These are phyloP conservation scores for Pteronotus mesoamericanus DNA, from an alignment of 2,797 vertebrate species.

Conservation along the genomic window DNA sequence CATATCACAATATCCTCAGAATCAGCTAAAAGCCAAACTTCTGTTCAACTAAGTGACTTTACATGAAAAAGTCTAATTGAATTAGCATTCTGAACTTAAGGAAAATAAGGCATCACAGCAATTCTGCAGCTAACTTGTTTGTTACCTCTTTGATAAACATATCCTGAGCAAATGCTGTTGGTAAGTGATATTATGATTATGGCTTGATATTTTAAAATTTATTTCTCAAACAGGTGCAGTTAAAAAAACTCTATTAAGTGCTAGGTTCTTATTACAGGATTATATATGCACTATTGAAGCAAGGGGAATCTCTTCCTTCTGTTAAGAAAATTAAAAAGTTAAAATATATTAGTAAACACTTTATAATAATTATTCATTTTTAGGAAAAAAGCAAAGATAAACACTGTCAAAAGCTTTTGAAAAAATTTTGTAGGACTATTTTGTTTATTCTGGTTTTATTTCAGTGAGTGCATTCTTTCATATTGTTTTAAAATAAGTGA, in stretches of 20 bases:
- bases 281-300: neutral
- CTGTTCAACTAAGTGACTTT: neutral
- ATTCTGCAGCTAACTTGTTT: neutral
- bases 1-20: neutral
- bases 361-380: neutral
- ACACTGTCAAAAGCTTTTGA: neutral
- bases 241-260: neutral
- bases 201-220: neutral
- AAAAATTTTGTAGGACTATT: neutral
- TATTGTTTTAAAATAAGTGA: slow-evolving; percentile 6
- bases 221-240: neutral
- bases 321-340: neutral
- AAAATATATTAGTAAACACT: slow-evolving; percentile 7
- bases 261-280: neutral
- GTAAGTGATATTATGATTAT: neutral
- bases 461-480: neutral
- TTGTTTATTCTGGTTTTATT: neutral
- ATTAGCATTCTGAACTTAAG: neutral
- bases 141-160: neutral
- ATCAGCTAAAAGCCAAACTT: neutral
- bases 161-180: neutral
- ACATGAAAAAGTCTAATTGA: neutral
- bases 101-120: neutral
- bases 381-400: neutral
- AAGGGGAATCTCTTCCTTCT: neutral